These are phyloP conservation scores for Leucoptera coffeella DNA, from an alignment of 2,888 invertebrate species.

Conservation along the genomic window DNA sequence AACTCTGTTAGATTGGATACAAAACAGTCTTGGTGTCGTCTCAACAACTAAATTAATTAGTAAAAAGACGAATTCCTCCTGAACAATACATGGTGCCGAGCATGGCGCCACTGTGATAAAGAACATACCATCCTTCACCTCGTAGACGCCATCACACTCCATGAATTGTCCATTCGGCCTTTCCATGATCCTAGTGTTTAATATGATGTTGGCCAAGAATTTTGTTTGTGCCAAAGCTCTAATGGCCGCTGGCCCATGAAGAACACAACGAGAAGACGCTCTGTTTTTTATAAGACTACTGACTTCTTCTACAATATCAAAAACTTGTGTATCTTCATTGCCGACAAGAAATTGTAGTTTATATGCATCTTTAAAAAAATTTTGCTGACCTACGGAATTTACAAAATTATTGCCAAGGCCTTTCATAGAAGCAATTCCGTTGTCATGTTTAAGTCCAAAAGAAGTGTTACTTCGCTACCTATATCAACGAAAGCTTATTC, in stretches of 20 bases:
- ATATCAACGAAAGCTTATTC: not conserved
- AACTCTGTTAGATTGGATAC: conserved; percentile 5
- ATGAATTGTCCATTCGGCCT: conserved; percentile 6
- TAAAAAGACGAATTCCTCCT: conserved; percentile 1
- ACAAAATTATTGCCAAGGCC: conserved; percentile 1
- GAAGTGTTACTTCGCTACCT: not conserved
- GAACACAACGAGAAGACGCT: not conserved
- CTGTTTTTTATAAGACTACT: not conserved
- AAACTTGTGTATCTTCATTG: not conserved
- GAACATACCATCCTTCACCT: conserved; percentile 4
- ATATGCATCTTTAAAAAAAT: conserved; percentile 1
- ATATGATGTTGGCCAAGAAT: conserved; percentile 2
- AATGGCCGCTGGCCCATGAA: not conserved
- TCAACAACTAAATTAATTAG: conserved; percentile 5
- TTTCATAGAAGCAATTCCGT: not conserved
- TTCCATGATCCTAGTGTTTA: conserved; percentile 6
- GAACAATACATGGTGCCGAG: conserved; percentile 2
- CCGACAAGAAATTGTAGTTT: conserved; percentile 1
- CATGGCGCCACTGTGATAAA: conserved; percentile 5
- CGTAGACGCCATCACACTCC: conserved; percentile 6
- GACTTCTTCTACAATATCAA: not conserved
- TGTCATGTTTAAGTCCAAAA: not conserved
- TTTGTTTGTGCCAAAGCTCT: not conserved
- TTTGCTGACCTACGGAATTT: not conserved
- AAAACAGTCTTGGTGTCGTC: conserved; percentile 8